Evolutionary conservation across 2,113 vertebrate species (phyloP).

Genomic region (Heterochromis multidens): DNA sequence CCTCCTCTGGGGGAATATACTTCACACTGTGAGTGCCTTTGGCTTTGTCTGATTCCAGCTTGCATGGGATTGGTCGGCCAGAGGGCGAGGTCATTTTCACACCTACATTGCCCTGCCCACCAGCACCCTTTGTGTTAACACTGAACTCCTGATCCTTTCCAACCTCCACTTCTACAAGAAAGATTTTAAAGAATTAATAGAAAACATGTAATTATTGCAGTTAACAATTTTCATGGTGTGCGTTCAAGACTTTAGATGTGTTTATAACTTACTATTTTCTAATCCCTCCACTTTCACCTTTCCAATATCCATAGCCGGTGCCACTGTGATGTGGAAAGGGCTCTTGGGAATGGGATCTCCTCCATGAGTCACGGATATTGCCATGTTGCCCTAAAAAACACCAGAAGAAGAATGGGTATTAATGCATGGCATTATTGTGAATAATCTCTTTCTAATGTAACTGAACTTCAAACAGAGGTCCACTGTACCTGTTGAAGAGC

Average conservation of each 20-base stretch:
- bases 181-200: not conserved
- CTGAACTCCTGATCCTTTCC: slow-evolving; percentile 89
- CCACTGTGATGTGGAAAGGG: slow-evolving; percentile 84
- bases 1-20: slow-evolving; percentile 91
- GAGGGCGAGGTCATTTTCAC: slow-evolving; percentile 90
- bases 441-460: not conserved
- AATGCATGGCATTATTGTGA: not conserved
- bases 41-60: slow-evolving; percentile 83
- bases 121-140: slow-evolving; percentile 84
- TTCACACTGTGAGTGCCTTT: slow-evolving; percentile 80
- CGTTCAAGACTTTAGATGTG: not conserved
- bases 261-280: slow-evolving; percentile 82
- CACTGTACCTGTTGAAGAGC: slow-evolving; percentile 84
- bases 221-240: not conserved
- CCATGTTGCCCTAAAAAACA: slow-evolving; percentile 82
- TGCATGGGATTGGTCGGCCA: slow-evolving; percentile 88
- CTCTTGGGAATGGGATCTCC: slow-evolving; percentile 88
- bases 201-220: not conserved
- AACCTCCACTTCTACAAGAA: slow-evolving; percentile 85
- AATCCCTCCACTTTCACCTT: slow-evolving; percentile 90
- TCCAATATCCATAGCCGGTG: slow-evolving; percentile 81
- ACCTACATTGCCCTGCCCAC: slow-evolving; percentile 86
- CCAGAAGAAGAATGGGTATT: not conserved
- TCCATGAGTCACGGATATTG: slow-evolving; percentile 83
- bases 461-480: not conserved